phyloP scores from a whole-genome alignment of 2,113 vertebrate genomes.

The Corythoichthys haematopterus region DNA sequence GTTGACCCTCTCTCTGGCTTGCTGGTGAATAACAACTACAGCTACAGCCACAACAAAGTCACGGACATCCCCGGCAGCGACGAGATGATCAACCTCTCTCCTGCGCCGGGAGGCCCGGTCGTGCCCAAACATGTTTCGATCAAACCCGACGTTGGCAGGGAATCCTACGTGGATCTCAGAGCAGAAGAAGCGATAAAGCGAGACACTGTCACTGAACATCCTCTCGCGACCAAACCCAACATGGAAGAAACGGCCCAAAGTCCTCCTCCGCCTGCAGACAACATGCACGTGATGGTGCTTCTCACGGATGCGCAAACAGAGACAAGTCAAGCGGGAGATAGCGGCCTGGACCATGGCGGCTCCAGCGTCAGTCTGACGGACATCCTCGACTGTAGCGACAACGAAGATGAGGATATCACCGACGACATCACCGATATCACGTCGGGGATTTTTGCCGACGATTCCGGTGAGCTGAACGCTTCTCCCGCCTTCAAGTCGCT shows the following conservation, averaged over 20 bases:
- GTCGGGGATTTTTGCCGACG: slow-evolving; percentile 77
- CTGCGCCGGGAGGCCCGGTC: slow-evolving; percentile 58
- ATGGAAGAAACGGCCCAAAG: slow-evolving; percentile 36
- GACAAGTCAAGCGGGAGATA: slow-evolving; percentile 26
- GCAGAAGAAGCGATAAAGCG: slow-evolving; percentile 22
- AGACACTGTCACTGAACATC: slow-evolving; percentile 39
- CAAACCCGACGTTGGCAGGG: slow-evolving; percentile 39
- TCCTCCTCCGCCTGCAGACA: slow-evolving; percentile 39
- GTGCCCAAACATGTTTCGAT: slow-evolving; percentile 46
- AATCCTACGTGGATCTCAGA: slow-evolving; percentile 42
- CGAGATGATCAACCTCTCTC: slow-evolving; percentile 59
- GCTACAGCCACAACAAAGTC: slow-evolving; percentile 59
- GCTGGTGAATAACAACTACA: slow-evolving; percentile 57
- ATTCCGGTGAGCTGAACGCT: slow-evolving; percentile 57
- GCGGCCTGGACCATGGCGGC: slow-evolving; percentile 64
- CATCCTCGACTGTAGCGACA: slow-evolving; percentile 73
- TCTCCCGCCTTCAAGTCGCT: slow-evolving; percentile 71
- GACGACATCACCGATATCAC: slow-evolving; percentile 79
- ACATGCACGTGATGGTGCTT: slow-evolving; percentile 40
- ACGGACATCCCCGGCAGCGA: slow-evolving; percentile 43
- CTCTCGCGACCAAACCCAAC: slow-evolving; percentile 35
- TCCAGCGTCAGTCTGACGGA: slow-evolving; percentile 71
- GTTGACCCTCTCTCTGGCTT: slow-evolving; percentile 72
- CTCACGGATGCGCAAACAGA: slow-evolving; percentile 62
- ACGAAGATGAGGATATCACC: slow-evolving; percentile 51